Base-by-base conservation (phyloP, 2,113 vertebrate genomes). In the Spermophilus dauricus region DNA sequence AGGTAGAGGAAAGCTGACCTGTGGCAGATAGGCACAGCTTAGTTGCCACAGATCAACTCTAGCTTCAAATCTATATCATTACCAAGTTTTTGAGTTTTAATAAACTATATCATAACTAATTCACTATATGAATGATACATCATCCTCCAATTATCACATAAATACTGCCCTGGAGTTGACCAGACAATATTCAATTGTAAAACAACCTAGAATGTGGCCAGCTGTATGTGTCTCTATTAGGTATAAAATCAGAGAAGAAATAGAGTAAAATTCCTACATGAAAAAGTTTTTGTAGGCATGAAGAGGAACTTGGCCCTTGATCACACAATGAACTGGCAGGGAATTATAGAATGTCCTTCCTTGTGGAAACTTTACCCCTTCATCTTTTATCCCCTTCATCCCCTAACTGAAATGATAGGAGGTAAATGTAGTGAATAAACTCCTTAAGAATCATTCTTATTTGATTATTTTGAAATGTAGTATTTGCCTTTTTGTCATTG, bases 401-500 rank as follows among this genome's bases (percentile, higher is more conserved):
- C 17, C 42, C 76, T 86, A 34, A 39, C 26, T 84, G 16, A 86
- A 48, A 17, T 39, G 3, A 12, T 22, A 77, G 30, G 37, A 72
- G 51, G 5, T 56, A 32, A 42, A 37, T 63, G 9, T 24, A 17
- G 39, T 18, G 22, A 45, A 63, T 61, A 37, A 77, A 8, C 5
- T 7, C 42, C 0, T 32, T 37, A 65, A 81, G 32, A 16, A 17
- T 67, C 45, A 0, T 80, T 51, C 63, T 45, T 51, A 48, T 81
- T 82, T 93, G 12, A 67, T 72, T 65, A 39, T 73, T 28, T 78
- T 51, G 16, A 39, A n/a, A 24, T 75, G 95, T 88, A 70, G 11
- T 26, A 28, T 90, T 87, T 89, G 5, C 28, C 73, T 69, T 86
- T 97, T 87, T 86, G n/a, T 26, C 30, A 37, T 86, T 91, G 37